These are phyloP conservation scores for Platysternon megacephalum DNA, from an alignment of 2,113 vertebrate species.

Conservation along the genomic window DNA sequence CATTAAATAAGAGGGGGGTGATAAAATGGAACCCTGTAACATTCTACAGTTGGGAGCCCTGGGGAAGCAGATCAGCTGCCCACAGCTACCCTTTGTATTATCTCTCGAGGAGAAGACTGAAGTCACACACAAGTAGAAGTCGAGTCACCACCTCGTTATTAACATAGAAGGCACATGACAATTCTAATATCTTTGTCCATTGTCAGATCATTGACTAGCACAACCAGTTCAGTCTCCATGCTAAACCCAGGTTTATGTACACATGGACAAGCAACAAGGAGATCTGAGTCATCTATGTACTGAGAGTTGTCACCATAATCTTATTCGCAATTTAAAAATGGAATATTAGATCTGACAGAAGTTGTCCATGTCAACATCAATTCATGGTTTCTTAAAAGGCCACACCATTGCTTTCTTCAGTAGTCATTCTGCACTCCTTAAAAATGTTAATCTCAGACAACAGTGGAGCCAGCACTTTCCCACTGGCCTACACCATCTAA, in stretches of 20 bases:
- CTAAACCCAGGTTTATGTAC: background rate
- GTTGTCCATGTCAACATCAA: too few species aligned
- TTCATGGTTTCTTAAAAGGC: background rate
- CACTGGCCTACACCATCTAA: background rate
- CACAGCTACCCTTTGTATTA: background rate
- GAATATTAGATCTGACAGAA: background rate
- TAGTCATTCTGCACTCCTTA: too few species aligned
- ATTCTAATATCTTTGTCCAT: background rate
- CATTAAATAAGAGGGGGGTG: background rate
- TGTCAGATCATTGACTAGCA: background rate
- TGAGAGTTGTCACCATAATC: background rate
- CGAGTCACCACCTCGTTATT: background rate
- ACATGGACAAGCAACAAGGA: background rate
- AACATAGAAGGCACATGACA: background rate
- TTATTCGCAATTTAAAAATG: background rate
- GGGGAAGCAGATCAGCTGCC: background rate
- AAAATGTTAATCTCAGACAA: background rate
- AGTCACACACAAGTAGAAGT: background rate
- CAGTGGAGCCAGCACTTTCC: rapidly evolving
- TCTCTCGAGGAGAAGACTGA: background rate
- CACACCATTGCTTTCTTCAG: background rate
- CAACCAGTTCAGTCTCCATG: background rate
- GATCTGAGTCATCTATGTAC: background rate
- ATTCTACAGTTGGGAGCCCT: background rate
- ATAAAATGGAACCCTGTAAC: background rate